These are phyloP conservation scores for Sphaerolaimus hirsutus DNA, from an alignment of 2,888 invertebrate species.

Conservation along the genomic window DNA sequence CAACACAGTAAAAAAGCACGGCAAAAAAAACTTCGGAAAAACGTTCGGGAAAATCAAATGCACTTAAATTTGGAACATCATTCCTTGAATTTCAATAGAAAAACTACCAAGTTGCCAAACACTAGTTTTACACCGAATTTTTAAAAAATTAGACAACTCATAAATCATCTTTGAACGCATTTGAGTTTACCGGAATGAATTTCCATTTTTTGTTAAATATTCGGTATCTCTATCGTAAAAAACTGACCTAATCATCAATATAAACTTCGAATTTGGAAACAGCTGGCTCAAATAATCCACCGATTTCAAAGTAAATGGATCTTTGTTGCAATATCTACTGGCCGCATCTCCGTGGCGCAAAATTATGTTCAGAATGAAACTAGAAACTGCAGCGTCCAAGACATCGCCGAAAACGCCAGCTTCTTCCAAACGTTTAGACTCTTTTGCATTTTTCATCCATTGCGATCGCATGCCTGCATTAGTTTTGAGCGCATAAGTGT, in stretches of 20 bases:
- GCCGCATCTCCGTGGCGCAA: constrained; percentile 86
- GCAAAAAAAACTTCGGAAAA: no score
- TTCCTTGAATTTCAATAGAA: no score
- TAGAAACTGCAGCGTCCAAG: constrained; percentile 77
- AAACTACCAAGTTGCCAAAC: no score
- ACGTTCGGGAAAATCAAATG: no score
- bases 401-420: constrained; percentile 77
- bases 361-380: constrained; percentile 63
- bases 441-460: constrained; percentile 79
- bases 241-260: constrained; percentile 86
- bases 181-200: neutral
- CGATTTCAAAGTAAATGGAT: constrained; percentile 88
- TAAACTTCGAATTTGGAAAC: constrained; percentile 88
- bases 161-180: no score
- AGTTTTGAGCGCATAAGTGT: no score
- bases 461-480: constrained; percentile 78
- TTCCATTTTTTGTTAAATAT: neutral
- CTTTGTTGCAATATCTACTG: constrained; percentile 76
- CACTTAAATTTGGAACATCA: no score
- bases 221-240: no score
- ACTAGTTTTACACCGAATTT: neutral
- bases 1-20: no score
- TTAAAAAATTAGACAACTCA: no score
- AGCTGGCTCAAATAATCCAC: constrained; percentile 74
- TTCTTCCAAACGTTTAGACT: constrained; percentile 63